These are phyloP conservation scores for Schizopygopsis malacanthus DNA, from an alignment of 2,797 vertebrate species.

Conservation along the genomic window DNA sequence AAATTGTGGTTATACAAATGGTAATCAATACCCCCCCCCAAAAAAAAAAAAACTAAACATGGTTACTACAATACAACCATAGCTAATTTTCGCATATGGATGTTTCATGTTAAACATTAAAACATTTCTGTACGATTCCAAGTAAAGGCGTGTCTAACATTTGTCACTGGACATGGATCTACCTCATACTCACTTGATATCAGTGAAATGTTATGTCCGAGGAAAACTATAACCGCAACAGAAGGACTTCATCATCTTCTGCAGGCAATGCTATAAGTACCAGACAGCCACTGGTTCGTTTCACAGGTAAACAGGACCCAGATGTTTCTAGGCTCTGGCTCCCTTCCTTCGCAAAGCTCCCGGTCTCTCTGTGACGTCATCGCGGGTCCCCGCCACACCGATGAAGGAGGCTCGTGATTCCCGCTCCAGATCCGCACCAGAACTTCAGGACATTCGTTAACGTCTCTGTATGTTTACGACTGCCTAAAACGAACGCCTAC, in stretches of 20 bases:
- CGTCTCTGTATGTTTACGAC: slow-evolving; percentile 54
- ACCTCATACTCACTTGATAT: background rate
- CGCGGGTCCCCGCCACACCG: slow-evolving; percentile 57
- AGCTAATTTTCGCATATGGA: no score
- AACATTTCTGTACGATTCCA: background rate
- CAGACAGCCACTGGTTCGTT: background rate
- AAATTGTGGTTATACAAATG: background rate
- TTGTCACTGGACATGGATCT: background rate
- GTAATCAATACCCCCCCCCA: background rate
- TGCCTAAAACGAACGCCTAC: slow-evolving; percentile 46
- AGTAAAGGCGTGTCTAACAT: background rate
- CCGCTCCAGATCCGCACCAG: slow-evolving; percentile 60
- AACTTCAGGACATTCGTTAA: slow-evolving; percentile 49
- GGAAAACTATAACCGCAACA: background rate
- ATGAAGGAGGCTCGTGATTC: slow-evolving; percentile 36
- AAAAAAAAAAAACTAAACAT: no score
- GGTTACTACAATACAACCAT: background rate
- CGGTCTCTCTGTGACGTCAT: slow-evolving; percentile 57
- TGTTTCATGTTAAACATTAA: background rate
- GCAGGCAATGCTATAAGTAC: background rate
- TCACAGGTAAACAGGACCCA: background rate
- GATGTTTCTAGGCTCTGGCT: background rate
- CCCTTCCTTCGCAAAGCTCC: slow-evolving; percentile 3
- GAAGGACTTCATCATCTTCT: background rate
- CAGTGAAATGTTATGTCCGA: slow-evolving; percentile 7